Evolutionary conservation across 2,888 invertebrate species (phyloP).

Genomic region (Perizoma affinitatum): DNA sequence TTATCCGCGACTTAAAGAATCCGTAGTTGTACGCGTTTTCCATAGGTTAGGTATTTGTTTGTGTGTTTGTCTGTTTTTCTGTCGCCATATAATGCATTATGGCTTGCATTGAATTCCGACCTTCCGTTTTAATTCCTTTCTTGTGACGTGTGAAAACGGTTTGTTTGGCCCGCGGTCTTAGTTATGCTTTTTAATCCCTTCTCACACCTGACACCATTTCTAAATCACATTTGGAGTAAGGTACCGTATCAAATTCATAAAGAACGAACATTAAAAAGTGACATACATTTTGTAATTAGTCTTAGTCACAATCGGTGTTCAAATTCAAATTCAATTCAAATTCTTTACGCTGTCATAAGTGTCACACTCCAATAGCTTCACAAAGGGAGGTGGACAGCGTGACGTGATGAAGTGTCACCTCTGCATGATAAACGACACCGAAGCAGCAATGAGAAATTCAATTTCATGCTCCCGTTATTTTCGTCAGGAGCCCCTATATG

Average conservation of each 20-base stretch:
- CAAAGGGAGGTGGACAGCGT: constrained; percentile 69
- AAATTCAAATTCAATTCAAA: constrained; percentile 15
- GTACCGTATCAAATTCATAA: constrained; percentile 35
- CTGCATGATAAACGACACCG: constrained; percentile 68
- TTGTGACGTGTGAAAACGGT: too few relatives aligned
- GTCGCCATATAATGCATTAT: too few relatives aligned
- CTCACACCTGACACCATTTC: constrained; percentile 2
- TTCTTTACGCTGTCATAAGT: constrained; percentile 53
- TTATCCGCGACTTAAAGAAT: too few relatives aligned
- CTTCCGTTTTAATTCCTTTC: too few relatives aligned
- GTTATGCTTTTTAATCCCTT: too few relatives aligned
- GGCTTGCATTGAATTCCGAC: too few relatives aligned
- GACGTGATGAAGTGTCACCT: constrained; percentile 79
- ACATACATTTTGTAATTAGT: constrained; percentile 43
- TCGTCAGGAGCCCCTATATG: constrained; percentile 4
- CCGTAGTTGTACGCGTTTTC: too few relatives aligned
- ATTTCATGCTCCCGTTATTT: constrained; percentile 73
- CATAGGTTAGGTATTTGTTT: too few relatives aligned
- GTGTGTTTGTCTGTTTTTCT: too few relatives aligned
- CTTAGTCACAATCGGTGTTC: constrained; percentile 35
- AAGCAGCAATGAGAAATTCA: constrained; percentile 72
- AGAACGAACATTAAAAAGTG: constrained; percentile 36
- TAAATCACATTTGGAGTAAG: constrained; percentile 9
- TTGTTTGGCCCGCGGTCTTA: too few relatives aligned
- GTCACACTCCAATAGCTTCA: constrained; percentile 64